phyloP scores from a whole-genome alignment of 1,140 invertebrate species.

The Drosophila ercepeae region DNA sequence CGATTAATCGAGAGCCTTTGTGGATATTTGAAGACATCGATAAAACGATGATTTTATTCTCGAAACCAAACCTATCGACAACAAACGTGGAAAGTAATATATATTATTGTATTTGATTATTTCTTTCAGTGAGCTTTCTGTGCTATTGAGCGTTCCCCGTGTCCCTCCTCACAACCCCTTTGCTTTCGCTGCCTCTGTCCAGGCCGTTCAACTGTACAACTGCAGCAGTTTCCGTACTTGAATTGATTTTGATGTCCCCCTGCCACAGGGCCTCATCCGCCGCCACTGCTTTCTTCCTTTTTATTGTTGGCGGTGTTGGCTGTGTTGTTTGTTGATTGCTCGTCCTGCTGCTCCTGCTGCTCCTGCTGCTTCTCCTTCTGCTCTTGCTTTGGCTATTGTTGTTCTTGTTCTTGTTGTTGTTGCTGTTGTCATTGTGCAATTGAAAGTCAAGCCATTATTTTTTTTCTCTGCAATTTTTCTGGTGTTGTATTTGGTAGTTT shows the following conservation, averaged over 20 bases:
- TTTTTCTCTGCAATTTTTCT: conserved; percentile 4
- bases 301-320: conserved; percentile 62
- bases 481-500: conserved; percentile 35
- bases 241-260: conserved; percentile 73
- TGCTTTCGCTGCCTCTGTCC: conserved; percentile 29
- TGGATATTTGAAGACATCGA: no score
- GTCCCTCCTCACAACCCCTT: background rate
- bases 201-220: conserved; percentile 71
- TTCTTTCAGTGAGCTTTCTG: background rate
- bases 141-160: background rate
- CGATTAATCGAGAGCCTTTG: no score
- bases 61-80: no score
- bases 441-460: conserved; percentile 76
- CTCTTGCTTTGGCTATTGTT: background rate
- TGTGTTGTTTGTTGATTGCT: conserved; percentile 58
- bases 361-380: conserved; percentile 25
- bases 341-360: conserved; percentile 8
- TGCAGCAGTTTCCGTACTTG: conserved; percentile 76
- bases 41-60: no score
- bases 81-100: no score
- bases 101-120: no score
- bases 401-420: conserved; percentile 7
- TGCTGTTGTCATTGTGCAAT: conserved; percentile 63
- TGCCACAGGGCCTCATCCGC: conserved; percentile 31
- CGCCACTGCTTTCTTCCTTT: conserved; percentile 39